phyloP scores from a whole-genome alignment of 2,797 vertebrate genomes.

The Streptopelia turtur region DNA sequence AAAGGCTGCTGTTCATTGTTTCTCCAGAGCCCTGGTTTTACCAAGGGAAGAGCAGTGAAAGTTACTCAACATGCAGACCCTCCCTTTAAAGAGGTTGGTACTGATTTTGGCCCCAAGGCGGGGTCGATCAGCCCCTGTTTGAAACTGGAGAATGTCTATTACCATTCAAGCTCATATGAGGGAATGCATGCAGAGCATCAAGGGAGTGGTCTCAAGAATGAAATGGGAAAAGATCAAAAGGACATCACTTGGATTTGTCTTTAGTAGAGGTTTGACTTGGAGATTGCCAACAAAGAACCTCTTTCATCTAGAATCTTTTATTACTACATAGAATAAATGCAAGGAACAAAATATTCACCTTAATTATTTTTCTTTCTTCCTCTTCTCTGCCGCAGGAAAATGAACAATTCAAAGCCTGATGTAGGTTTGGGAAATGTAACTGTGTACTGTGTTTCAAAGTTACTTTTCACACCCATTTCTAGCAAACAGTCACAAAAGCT shows the following conservation, averaged over 20 bases:
- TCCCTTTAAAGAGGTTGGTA: not conserved
- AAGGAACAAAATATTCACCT: conserved; percentile 4
- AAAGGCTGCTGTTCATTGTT: not conserved
- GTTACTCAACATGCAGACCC: not conserved
- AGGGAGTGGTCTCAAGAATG: conserved; percentile 22
- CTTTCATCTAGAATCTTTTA: conserved; percentile 51
- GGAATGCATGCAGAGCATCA: conserved; percentile 5
- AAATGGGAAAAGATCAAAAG: conserved; percentile 43
- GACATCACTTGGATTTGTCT: not conserved
- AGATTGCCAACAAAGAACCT: not conserved
- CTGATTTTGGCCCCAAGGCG: not conserved
- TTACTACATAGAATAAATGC: not conserved
- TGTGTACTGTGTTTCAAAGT: not conserved
- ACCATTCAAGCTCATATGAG: not conserved
- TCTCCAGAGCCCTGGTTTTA: not conserved
- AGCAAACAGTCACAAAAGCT: conserved; percentile 13
- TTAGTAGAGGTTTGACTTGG: not conserved
- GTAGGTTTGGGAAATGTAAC: not conserved
- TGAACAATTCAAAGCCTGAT: not conserved
- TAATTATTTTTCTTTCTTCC: conserved; percentile 4
- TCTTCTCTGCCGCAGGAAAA: conserved; percentile 12
- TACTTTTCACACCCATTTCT: not conserved
- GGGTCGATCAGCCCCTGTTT: not conserved
- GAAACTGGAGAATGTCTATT: not conserved
- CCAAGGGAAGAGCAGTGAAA: not conserved